These are phyloP conservation scores for Mnemiopsis leidyi DNA, from an alignment of 37 sponge, comb jelly and placozoan species.

Conservation along the genomic window DNA sequence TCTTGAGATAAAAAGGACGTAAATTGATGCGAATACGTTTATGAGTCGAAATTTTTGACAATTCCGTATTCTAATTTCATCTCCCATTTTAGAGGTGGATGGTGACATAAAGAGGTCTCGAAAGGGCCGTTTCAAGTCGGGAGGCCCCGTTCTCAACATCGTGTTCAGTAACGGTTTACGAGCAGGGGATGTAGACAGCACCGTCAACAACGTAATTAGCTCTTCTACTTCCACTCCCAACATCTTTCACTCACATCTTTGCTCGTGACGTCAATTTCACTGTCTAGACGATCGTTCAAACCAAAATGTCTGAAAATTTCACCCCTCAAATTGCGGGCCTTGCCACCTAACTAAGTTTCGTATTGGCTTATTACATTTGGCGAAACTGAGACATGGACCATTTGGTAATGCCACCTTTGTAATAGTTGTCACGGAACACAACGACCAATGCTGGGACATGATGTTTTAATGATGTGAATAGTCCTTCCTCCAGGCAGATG, in stretches of 20 bases:
- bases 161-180: conserved; percentile 3
- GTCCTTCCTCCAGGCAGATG: not conserved
- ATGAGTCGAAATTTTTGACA: too few species aligned
- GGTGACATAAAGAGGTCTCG: not conserved
- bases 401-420: not conserved
- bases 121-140: not conserved
- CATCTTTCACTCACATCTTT: too few species aligned
- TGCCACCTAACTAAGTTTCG: not conserved
- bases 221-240: not conserved
- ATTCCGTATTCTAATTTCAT: too few species aligned
- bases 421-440: too few species aligned
- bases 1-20: too few species aligned
- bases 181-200: not conserved
- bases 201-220: not conserved
- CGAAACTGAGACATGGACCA: not conserved
- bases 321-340: not conserved
- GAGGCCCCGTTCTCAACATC: conserved; percentile 32
- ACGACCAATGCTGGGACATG: too few species aligned
- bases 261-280: not conserved
- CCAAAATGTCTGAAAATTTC: not conserved
- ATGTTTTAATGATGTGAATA: not conserved
- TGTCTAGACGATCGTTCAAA: not conserved
- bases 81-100: not conserved
- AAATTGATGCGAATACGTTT: too few species aligned
- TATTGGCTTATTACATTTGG: not conserved